phyloP scores from a whole-genome alignment of 2,888 invertebrate genomes.

The Dendrolimus houi region DNA sequence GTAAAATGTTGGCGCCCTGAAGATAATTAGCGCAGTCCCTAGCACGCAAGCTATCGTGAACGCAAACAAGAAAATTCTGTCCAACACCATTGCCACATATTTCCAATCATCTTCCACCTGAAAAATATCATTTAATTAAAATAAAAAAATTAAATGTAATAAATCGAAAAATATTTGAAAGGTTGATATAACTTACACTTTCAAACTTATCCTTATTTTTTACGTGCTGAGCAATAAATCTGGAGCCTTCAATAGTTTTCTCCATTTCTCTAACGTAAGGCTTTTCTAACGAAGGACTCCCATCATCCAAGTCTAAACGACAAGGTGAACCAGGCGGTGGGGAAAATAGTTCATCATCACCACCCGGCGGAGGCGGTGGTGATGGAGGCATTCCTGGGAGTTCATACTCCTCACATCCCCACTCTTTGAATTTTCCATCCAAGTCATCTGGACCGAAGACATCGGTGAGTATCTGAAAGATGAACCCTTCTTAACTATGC shows the following conservation, averaged over 20 bases:
- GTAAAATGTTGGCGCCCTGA: constrained; percentile 94
- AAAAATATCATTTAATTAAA: constrained; percentile 14
- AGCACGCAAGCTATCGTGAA: constrained; percentile 95
- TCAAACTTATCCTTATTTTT: constrained; percentile 96
- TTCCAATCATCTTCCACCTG: constrained; percentile 99
- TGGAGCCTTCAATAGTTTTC: constrained; percentile 93
- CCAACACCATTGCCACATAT: constrained; percentile 97
- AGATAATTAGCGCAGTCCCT: constrained; percentile 91
- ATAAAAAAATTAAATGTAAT: neutral
- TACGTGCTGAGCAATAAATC: constrained; percentile 96
- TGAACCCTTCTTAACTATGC: no score
- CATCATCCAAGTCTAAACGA: constrained; percentile 75
- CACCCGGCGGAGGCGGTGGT: constrained; percentile 84
- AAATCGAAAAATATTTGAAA: neutral
- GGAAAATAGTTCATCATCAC: constrained; percentile 90
- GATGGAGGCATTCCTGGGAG: constrained; percentile 84
- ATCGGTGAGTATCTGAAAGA: constrained; percentile 83
- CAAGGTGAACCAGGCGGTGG: constrained; percentile 82
- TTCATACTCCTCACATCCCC: constrained; percentile 83
- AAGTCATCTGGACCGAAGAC: constrained; percentile 80
- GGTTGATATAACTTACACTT: constrained; percentile 81
- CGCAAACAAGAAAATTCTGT: constrained; percentile 96
- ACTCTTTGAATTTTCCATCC: constrained; percentile 68
- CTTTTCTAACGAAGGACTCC: constrained; percentile 89
- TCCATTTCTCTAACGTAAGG: constrained; percentile 90